Conservation (phyloP, 1,140 invertebrate species). For the Thrips palmi region DNA sequence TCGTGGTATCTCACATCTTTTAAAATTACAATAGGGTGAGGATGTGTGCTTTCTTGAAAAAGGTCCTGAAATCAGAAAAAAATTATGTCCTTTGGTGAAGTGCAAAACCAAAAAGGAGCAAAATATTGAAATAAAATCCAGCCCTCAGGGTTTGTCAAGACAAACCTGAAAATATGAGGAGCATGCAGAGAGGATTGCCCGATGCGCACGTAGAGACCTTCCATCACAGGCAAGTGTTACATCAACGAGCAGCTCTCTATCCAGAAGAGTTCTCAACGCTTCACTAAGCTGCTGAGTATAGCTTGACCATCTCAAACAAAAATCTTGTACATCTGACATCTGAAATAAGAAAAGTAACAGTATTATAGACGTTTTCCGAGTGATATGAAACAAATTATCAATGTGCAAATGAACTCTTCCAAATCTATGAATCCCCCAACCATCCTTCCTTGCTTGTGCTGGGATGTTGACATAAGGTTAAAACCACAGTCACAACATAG, state of each 20-base stretch:
- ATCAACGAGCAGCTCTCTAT: conserved; percentile 58
- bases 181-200: conserved; percentile 63
- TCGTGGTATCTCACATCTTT: conserved; percentile 70
- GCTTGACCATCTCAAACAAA: conserved; percentile 69
- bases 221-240: conserved; percentile 73
- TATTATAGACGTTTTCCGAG: no score
- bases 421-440: no score
- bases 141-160: conserved; percentile 1
- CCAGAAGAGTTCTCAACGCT: conserved; percentile 54
- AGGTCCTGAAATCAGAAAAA: conserved; percentile 31
- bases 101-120: not conserved
- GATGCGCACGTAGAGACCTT: conserved; percentile 58
- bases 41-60: conserved; percentile 62
- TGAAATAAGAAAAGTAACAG: no score
- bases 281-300: conserved; percentile 71
- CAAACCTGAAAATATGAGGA: conserved; percentile 64
- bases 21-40: conserved; percentile 78
- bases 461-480: no score
- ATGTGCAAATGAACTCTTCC: no score
- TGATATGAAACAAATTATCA: no score
- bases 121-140: not conserved
- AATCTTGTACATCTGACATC: no score
- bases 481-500: no score
- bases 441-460: no score
- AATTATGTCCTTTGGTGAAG: not conserved